Evolutionary conservation across 2,888 invertebrate species (phyloP).

Genomic region (Scaptomyza parva): DNA sequence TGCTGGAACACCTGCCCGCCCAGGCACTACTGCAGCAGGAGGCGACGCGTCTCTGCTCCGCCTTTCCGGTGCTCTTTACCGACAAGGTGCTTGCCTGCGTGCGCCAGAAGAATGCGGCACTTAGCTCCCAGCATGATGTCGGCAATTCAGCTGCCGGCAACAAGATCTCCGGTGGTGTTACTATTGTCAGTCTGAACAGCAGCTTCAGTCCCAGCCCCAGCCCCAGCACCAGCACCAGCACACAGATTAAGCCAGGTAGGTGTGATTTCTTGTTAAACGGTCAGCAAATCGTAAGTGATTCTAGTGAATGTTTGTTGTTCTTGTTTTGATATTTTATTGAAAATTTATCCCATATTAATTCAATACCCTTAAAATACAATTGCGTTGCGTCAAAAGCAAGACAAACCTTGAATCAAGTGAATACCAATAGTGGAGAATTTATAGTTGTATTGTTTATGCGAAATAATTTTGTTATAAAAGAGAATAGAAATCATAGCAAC

Average conservation of each 20-base stretch:
- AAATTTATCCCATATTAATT: no score
- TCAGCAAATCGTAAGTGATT: no score
- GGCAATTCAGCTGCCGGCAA: slow-evolving; percentile 87
- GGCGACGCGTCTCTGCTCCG: slow-evolving; percentile 92
- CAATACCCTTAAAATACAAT: no score
- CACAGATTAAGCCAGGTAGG: slow-evolving; percentile 80
- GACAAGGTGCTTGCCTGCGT: slow-evolving; percentile 92
- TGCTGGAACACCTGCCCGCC: slow-evolving; percentile 90
- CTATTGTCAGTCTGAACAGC: slow-evolving; percentile 91
- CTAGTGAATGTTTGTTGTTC: no score
- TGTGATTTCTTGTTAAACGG: no score
- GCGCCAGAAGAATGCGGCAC: slow-evolving; percentile 87
- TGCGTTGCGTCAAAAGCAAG: no score
- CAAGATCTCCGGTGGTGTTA: slow-evolving; percentile 90
- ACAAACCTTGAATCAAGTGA: no score
- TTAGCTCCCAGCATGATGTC: slow-evolving; percentile 86
- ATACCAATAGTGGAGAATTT: no score
- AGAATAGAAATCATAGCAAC: not conserved
- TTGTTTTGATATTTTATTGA: no score
- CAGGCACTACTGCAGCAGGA: slow-evolving; percentile 92
- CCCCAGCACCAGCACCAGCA: slow-evolving; percentile 63
- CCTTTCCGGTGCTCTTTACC: slow-evolving; percentile 92
- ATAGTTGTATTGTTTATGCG: no score
- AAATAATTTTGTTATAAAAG: no score
- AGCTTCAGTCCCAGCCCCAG: slow-evolving; percentile 83